phyloP scores from a whole-genome alignment of 2,888 invertebrate genomes.

The Agrotis clavis region DNA sequence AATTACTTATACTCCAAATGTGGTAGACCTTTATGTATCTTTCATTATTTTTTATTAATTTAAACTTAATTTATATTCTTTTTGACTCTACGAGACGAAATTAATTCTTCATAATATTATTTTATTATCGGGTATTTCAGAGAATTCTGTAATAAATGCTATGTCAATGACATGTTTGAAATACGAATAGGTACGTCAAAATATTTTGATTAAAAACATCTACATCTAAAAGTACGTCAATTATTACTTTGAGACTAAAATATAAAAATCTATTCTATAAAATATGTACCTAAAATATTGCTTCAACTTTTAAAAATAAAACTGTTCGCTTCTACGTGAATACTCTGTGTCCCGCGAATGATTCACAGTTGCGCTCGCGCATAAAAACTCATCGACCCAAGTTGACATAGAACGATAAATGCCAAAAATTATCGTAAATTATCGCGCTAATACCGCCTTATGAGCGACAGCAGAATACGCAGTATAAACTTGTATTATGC shows the following conservation, averaged over 20 bases:
- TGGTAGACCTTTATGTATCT: not conserved
- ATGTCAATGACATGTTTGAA: not conserved
- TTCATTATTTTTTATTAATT: not conserved
- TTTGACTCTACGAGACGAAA: not conserved
- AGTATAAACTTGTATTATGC: conserved; percentile 78
- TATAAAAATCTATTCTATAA: not conserved
- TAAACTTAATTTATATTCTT: not conserved
- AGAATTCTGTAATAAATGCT: not conserved
- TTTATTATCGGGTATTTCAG: not conserved
- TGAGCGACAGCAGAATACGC: conserved; percentile 83
- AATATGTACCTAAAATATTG: too few relatives aligned
- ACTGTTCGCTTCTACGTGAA: conserved; percentile 48
- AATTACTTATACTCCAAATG: not conserved
- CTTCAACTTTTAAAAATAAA: not conserved
- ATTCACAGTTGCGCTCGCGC: conserved; percentile 76
- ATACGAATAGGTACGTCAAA: not conserved
- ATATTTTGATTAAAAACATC: not conserved
- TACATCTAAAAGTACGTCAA: not conserved
- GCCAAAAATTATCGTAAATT: conserved; percentile 85
- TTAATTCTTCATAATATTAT: not conserved
- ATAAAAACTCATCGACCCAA: conserved; percentile 81
- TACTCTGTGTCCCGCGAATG: conserved; percentile 71
- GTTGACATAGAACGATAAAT: conserved; percentile 86
- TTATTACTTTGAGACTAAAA: not conserved
- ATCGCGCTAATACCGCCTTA: conserved; percentile 78